phyloP scores from a whole-genome alignment of 1,140 invertebrate genomes.

The Stegodyphus mimosarum region DNA sequence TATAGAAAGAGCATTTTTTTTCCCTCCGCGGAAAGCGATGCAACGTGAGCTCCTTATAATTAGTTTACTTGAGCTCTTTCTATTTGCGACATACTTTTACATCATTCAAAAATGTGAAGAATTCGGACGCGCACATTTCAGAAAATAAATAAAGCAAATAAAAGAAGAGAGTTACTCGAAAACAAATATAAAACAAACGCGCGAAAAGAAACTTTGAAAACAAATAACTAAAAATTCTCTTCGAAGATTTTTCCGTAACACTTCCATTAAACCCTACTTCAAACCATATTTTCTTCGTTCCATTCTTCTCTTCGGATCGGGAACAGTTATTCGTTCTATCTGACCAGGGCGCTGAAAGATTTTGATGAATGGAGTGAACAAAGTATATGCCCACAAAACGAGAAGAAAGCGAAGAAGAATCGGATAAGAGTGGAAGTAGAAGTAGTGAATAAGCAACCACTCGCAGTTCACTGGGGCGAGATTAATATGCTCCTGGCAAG shows the following conservation, averaged over 20 bases:
- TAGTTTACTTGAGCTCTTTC: too few species aligned
- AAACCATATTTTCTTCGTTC: constrained; percentile 28
- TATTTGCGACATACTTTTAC: too few species aligned
- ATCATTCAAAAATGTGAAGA: too few species aligned
- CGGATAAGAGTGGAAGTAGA: constrained; percentile 36
- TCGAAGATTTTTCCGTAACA: constrained; percentile 8
- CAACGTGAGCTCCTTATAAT: too few species aligned
- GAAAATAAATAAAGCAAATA: too few species aligned
- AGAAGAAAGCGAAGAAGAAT: constrained; percentile 71
- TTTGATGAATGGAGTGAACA: constrained; percentile 44
- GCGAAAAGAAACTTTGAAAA: too few species aligned
- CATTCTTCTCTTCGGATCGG: not conserved
- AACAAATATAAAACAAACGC: too few species aligned
- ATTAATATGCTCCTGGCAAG: constrained; percentile 54
- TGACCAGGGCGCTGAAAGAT: constrained; percentile 9
- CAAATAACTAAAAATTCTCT: not conserved
- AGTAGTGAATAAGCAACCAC: constrained; percentile 7
- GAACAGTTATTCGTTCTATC: not conserved
- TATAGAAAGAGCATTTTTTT: too few species aligned
- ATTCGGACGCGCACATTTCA: too few species aligned
- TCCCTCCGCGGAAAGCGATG: too few species aligned
- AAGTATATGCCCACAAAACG: constrained; percentile 24
- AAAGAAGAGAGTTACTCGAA: too few species aligned
- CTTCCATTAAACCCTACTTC: constrained; percentile 31
- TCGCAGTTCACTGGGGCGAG: constrained; percentile 42